Percentiles rank a stretch among this genome's conserved stretches.
These are phyloP conservation scores for Pipra filicauda DNA, from an alignment of 2,113 vertebrate genomes.

Conservation along the genomic window DNA sequence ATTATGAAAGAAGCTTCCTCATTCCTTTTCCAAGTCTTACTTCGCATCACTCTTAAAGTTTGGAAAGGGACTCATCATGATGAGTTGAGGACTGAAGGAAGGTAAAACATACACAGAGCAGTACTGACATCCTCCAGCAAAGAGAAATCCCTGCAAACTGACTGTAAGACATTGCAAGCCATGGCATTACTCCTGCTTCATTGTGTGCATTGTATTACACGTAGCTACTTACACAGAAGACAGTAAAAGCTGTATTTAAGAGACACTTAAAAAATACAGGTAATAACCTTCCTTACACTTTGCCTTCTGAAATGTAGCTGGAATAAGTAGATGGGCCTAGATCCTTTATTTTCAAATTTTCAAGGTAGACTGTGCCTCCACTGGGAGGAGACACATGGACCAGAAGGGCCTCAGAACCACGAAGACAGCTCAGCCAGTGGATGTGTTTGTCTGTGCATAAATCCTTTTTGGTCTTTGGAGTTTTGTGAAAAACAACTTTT, in stretches of 20 bases:
- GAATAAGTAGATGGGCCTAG: neutral
- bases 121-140: neutral
- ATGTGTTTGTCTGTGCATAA: neutral
- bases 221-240: slow-evolving; percentile 11
- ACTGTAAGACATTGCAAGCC: neutral
- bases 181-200: neutral
- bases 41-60: neutral
- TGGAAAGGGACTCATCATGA: neutral
- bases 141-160: neutral
- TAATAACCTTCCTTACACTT: neutral
- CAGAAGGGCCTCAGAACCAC: neutral
- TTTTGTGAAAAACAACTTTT: neutral
- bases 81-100: neutral
- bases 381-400: neutral
- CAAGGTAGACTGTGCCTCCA: neutral
- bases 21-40: neutral
- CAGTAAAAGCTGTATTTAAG: neutral
- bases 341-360: neutral
- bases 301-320: neutral
- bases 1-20: neutral
- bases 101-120: neutral
- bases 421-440: fast-evolving
- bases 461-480: neutral
- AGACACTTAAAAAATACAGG: neutral
- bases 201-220: neutral